A percentile compares a stretch with the other conserved stretches of the same genome.
Conservation (phyloP, 2,113 vertebrate species). For the Oxygymnocypris stewartii region DNA sequence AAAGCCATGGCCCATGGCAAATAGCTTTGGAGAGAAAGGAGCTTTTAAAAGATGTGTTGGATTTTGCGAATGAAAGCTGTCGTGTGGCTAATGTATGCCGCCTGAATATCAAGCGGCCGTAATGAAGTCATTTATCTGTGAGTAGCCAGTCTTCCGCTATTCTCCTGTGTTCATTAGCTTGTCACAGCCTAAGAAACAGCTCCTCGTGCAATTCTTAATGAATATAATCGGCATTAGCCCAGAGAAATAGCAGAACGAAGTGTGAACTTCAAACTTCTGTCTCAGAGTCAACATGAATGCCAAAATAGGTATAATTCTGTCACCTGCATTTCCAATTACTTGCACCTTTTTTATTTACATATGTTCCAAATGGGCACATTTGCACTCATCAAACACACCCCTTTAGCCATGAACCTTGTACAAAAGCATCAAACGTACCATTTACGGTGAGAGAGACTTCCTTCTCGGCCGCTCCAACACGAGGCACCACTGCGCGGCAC, state of each 20-base stretch:
- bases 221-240: constrained; percentile 70
- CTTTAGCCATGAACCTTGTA: neutral
- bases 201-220: constrained; percentile 61
- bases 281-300: neutral
- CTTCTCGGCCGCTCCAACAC: constrained; percentile 91
- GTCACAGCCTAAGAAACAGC: constrained; percentile 62
- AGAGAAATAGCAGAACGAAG: constrained; percentile 13
- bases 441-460: constrained; percentile 96
- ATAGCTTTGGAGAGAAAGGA: constrained; percentile 17
- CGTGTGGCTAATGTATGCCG: constrained; percentile 63
- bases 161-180: constrained; percentile 77
- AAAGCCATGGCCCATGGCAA: constrained; percentile 9
- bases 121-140: constrained; percentile 80
- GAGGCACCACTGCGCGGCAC: constrained; percentile 92
- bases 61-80: constrained; percentile 64
- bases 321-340: neutral
- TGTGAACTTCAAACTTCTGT: constrained; percentile 34
- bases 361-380: neutral
- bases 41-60: constrained; percentile 50
- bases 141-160: constrained; percentile 73
- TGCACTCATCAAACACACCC: neutral
- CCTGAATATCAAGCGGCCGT: constrained; percentile 74
- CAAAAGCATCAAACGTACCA: constrained; percentile 73
- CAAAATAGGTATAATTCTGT: constrained; percentile 23
- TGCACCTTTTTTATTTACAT: neutral